Base-by-base conservation (phyloP, 2,888 invertebrate species). In the Drosophila antonietae region DNA sequence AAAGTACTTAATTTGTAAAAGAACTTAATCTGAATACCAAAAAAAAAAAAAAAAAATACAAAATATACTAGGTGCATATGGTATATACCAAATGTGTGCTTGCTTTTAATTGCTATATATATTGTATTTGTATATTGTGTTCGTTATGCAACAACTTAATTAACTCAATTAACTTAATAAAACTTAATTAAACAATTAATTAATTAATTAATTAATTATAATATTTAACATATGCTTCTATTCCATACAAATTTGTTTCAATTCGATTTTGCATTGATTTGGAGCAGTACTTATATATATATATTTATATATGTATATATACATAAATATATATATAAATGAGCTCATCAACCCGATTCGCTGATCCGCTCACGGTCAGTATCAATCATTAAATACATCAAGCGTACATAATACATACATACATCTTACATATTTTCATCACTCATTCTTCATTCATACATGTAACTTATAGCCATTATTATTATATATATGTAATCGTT, bases 201-300 rank as follows among this genome's bases (percentile, higher is more conserved):
- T 73, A 76, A 78, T 73, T 73, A 76, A 78, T 73, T 73, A 67
- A 83, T 70, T 81, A 70, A 78, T 69, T 75, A 63, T 66, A 78
- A 75, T 72, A 72, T 64, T 52, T 71, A 61, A 58, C n/a, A 15
- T 55, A 55, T 41, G 69, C 66, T 80, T 79, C 49, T 63, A 78
- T 74, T 78, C 46, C 49, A 33, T 18, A 33, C 33, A 41, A 55
- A 69, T 76, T 79, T 69, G 68, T 81, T 75, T 82, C 85, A 68
- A 68, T 72, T 78, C 67, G 63, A 84, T 75, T 51, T 84, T 68
- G 66, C 80, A 80, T 70, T 83, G 66, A 83, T 85, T 83, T 85
- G 59, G 10, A 63, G 51, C 64, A 73, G 51, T 31, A 46, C 15
- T 28, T 3, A 43, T 37, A 46, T 47, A 28, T 23, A 23, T 23